A percentile compares a stretch with the other conserved stretches of the same genome.
These are phyloP conservation scores for Nyctalus aviator DNA, from an alignment of 2,797 vertebrate species.

Conservation along the genomic window DNA sequence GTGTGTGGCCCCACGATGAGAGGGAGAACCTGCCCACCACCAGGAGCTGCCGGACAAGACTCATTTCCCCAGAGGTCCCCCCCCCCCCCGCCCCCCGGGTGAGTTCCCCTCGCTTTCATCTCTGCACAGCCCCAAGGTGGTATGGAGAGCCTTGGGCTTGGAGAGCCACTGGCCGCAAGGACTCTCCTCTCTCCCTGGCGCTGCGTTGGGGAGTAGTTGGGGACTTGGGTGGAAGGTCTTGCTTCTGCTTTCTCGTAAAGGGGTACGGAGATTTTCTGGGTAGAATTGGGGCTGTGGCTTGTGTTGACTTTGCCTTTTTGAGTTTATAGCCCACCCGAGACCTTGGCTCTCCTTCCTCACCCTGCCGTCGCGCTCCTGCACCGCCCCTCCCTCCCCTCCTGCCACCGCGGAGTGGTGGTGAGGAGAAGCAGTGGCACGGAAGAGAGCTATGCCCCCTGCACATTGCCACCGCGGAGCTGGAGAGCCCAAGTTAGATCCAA, in stretches of 20 bases:
- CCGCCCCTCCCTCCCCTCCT: not conserved
- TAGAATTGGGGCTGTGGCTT: not conserved
- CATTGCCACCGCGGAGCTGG: not conserved
- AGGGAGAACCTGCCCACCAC: conserved; percentile 39
- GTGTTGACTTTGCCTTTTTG: not conserved
- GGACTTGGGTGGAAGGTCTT: not conserved
- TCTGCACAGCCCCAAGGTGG: not conserved
- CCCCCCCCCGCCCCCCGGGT: not conserved
- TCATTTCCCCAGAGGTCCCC: not conserved
- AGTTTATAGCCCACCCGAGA: not conserved
- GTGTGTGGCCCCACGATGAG: not conserved
- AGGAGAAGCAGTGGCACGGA: not conserved
- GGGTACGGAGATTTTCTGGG: not conserved
- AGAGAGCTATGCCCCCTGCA: not conserved
- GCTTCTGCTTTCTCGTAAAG: not conserved
- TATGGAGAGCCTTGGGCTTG: not conserved
- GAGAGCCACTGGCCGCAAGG: not conserved
- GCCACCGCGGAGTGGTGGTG: not conserved
- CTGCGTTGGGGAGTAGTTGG: not conserved
- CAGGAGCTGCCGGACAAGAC: not conserved
- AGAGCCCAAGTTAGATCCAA: conserved; percentile 16
- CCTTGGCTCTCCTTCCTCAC: not conserved
- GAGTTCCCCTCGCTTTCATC: not conserved
- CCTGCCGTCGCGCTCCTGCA: not conserved
- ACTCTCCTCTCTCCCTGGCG: not conserved